These are phyloP conservation scores for Asbolus verrucosus DNA, from an alignment of 1,140 invertebrate genomes.

Conservation along the genomic window DNA sequence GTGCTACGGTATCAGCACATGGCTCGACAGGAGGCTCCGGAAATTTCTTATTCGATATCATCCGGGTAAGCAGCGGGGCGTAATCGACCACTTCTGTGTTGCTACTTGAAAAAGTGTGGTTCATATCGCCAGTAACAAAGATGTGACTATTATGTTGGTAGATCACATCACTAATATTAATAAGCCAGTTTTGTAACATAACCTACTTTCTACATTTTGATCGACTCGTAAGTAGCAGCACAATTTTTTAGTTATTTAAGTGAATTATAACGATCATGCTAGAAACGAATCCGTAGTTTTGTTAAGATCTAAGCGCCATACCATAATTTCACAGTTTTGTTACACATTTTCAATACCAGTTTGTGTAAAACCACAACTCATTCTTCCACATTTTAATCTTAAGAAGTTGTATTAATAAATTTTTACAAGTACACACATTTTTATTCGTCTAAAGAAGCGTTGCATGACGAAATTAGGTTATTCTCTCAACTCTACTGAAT, in stretches of 20 bases:
- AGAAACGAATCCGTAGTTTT: too few species aligned
- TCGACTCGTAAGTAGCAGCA: constrained; percentile 12
- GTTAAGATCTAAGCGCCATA: constrained; percentile 23
- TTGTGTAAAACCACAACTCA: constrained; percentile 21
- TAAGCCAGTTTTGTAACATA: constrained; percentile 18
- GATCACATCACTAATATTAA: neutral
- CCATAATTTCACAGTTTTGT: constrained; percentile 21
- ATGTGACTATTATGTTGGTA: too few species aligned
- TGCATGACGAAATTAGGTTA: constrained; percentile 40
- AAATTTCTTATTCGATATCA: constrained; percentile 88
- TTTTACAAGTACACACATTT: constrained; percentile 32
- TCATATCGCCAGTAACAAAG: too few species aligned
- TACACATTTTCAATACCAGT: constrained; percentile 6
- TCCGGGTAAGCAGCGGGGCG: constrained; percentile 74
- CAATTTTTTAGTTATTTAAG: constrained; percentile 12
- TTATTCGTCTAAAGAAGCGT: constrained; percentile 10
- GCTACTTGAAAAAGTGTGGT: too few species aligned
- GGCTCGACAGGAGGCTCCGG: constrained; percentile 79
- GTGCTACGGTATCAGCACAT: constrained; percentile 65
- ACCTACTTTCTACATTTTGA: constrained; percentile 24
- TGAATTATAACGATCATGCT: constrained; percentile 23
- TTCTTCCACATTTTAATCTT: constrained; percentile 4
- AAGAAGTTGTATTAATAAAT: constrained; percentile 33
- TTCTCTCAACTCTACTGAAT: neutral
- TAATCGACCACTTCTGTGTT: constrained; percentile 21